These are phyloP conservation scores for Otus scops DNA, from an alignment of 2,797 vertebrate genomes.

Conservation along the genomic window DNA sequence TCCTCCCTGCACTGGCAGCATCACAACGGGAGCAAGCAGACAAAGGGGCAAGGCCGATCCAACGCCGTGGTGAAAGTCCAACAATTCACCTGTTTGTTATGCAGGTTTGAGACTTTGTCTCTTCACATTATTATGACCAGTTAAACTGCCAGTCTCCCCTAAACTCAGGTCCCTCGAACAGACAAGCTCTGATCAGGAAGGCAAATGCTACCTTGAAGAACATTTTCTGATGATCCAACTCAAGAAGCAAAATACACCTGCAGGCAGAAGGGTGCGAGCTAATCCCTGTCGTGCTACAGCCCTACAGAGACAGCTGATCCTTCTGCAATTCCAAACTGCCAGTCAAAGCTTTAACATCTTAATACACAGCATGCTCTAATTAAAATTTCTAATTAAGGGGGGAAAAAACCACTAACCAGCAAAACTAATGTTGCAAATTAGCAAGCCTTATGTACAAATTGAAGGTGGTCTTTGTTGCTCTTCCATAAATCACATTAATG, in stretches of 20 bases:
- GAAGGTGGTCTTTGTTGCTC: conserved; percentile 20
- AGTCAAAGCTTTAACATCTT: conserved; percentile 69
- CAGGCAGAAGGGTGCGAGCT: conserved; percentile 50
- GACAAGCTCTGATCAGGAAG: background rate
- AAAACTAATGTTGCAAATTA: conserved; percentile 62
- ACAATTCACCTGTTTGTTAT: background rate
- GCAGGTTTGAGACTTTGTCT: background rate
- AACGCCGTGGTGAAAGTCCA: background rate
- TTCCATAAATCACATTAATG: background rate
- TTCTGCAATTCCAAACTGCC: conserved; percentile 47
- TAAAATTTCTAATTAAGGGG: conserved; percentile 71
- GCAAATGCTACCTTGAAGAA: background rate
- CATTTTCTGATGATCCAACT: background rate
- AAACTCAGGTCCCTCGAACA: background rate
- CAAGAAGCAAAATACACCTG: conserved; percentile 14
- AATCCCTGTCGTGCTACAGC: conserved; percentile 60
- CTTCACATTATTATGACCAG: background rate
- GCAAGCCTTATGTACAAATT: conserved; percentile 27
- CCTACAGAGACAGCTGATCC: conserved; percentile 60
- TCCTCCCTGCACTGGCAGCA: background rate
- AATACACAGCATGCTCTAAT: conserved; percentile 69
- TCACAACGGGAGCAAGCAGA: background rate
- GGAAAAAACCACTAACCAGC: background rate
- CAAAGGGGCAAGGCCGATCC: background rate
- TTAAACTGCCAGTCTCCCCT: background rate